Base-by-base conservation (phyloP, 2,113 vertebrate genomes). In the Plestiodon gilberti region DNA sequence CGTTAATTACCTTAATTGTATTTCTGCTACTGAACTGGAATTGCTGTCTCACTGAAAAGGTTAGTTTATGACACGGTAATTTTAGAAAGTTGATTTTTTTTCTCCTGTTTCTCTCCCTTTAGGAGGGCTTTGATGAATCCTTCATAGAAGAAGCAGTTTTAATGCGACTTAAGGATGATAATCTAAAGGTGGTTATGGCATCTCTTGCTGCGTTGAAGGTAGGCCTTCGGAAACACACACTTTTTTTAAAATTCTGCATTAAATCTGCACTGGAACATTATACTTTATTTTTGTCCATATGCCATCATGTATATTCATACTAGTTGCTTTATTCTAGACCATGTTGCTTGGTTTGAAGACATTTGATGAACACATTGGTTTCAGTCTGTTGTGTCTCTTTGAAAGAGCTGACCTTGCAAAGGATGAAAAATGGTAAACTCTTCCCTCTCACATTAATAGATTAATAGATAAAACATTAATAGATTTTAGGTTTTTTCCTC, bases 61-160 rank as follows among this genome's bases (percentile, higher is more conserved):
- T 35, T 59, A 62, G 40, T 76, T 13, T 15, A 35, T 38, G n/a
- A 57, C 14, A 57, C 30, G 35, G 28, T 65, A 28, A 38, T 28
- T 67, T 73, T n/a, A n/a, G n/a, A n/a, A n/a, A n/a, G n/a, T n/a
- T 55, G 82, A 0, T 76, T 79, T n/a, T 40, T 91, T 48, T 79
- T 9, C 18, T 20, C 71, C 43, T 55, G 7, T 25, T 33, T 82
- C 59, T n/a, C 61, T 14, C 70, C 84, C 81, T 93, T 93, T 94
- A 97, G 97, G 97, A 96, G 82, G 97, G 96, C 83, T 95, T 99
- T 87, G 98, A 99, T 82, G 91, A 96, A 7, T 89, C 86, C 76
- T 99, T 99, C 91, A 94, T 99, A 93, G 97, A 96, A 89, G 97
- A 97, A 82, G 97, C 98, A 11, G 85, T 99, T 90, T 87, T 97